Percentiles rank a stretch among this genome's conserved stretches.
phyloP scores from a whole-genome alignment of 2,888 invertebrate genomes.

The Pandemis cinnamomeana region DNA sequence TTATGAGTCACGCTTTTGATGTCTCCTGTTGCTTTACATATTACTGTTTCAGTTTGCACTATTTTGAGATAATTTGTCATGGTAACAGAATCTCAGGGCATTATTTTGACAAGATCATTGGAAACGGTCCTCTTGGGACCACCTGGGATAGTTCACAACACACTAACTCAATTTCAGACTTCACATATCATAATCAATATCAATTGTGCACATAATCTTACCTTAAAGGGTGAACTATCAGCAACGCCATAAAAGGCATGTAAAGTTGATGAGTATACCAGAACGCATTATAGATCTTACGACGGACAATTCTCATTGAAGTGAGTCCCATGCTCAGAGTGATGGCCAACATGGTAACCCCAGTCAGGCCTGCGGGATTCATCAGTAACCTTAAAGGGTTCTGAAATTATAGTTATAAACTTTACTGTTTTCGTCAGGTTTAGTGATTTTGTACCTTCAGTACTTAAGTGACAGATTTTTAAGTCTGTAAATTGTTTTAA shows the following conservation, averaged over 20 bases:
- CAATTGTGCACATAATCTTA: constrained; percentile 52
- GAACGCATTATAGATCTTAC: constrained; percentile 78
- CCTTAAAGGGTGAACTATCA: constrained; percentile 83
- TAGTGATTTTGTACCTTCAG: not conserved
- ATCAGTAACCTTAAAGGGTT: constrained; percentile 68
- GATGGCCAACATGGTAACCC: constrained; percentile 76
- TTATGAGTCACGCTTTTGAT: constrained; percentile 20
- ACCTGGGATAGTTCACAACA: no score
- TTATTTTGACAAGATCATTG: not conserved
- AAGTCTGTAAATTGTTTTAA: not conserved
- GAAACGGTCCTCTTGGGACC: no score
- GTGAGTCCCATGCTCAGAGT: constrained; percentile 74
- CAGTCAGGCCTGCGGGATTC: constrained; percentile 76
- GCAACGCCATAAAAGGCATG: constrained; percentile 74
- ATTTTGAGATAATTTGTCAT: not conserved
- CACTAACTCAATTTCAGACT: no score
- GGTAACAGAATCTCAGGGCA: not conserved
- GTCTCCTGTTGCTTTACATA: not conserved
- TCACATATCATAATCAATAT: not conserved
- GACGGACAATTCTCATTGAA: constrained; percentile 72
- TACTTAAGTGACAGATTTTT: no score
- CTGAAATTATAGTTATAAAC: constrained; percentile 56
- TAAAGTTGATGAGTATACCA: constrained; percentile 83
- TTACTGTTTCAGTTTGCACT: constrained; percentile 1
- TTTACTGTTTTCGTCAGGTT: constrained; percentile 31